A percentile compares a stretch with the other conserved stretches of the same genome.
phyloP scores from a whole-genome alignment of 2,797 vertebrate species.

The Hapalemur alaotrensis region DNA sequence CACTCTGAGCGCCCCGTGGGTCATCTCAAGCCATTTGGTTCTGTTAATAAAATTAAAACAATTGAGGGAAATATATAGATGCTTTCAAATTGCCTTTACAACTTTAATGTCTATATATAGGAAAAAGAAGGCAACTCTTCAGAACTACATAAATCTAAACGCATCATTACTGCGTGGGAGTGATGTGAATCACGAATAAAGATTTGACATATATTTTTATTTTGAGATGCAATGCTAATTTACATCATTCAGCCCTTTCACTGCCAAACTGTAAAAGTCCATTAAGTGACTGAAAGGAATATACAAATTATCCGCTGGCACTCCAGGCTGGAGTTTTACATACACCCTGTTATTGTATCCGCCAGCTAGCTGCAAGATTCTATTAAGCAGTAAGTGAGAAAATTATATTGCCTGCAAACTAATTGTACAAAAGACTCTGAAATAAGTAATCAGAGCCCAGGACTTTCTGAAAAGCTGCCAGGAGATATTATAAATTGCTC shows the following conservation, averaged over 20 bases:
- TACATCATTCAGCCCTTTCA: constrained; percentile 78
- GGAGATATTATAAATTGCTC: constrained; percentile 77
- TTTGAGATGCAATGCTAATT: constrained; percentile 79
- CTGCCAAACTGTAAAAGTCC: constrained; percentile 84
- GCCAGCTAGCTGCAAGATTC: constrained; percentile 80
- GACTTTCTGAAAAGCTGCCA: constrained; percentile 78
- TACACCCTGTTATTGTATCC: constrained; percentile 77
- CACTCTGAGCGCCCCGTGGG: constrained; percentile 9
- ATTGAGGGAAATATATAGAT: constrained; percentile 44
- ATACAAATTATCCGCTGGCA: constrained; percentile 82
- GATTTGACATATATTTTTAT: constrained; percentile 82
- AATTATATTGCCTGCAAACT: constrained; percentile 85
- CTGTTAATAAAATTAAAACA: constrained; percentile 74
- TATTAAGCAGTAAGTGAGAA: constrained; percentile 84
- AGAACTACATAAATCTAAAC: background rate
- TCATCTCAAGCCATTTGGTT: constrained; percentile 54
- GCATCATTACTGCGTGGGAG: constrained; percentile 5
- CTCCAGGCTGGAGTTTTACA: constrained; percentile 74
- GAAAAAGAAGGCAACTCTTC: background rate
- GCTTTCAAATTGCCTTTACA: constrained; percentile 41
- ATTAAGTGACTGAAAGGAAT: constrained; percentile 82
- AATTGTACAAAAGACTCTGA: constrained; percentile 82
- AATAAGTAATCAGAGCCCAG: constrained; percentile 78
- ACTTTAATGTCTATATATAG: background rate
- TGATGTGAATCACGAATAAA: constrained; percentile 45